A percentile compares a stretch with the other conserved stretches of the same genome.
Evolutionary conservation across 64 coral and sea anemone genomes (phyloP).

Genomic region (Acropora yongei): DNA sequence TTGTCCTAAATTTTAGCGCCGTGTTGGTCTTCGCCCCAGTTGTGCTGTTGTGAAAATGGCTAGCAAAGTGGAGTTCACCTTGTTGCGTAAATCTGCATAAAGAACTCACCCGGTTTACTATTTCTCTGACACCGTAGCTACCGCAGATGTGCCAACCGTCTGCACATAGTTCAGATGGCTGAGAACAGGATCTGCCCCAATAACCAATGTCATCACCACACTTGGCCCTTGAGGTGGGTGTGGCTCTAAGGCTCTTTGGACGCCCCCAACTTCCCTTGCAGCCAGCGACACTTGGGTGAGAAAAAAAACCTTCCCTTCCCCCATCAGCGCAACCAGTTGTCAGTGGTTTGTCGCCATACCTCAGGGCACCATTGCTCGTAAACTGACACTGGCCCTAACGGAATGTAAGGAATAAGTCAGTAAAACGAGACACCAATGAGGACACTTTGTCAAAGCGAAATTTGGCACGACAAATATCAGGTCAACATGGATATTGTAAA

Average conservation of each 20-base stretch:
- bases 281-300: conserved; percentile 75
- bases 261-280: conserved; percentile 76
- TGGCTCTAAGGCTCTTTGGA: conserved; percentile 68
- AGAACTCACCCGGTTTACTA: conserved; percentile 72
- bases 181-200: conserved; percentile 41
- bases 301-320: conserved; percentile 86
- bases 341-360: conserved; percentile 47
- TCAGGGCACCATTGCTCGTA: conserved; percentile 36
- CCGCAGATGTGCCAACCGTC: conserved; percentile 86
- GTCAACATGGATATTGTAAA: no score
- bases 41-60: no score
- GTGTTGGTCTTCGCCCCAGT: no score
- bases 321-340: conserved; percentile 81
- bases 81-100: no score
- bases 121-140: conserved; percentile 85
- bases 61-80: no score
- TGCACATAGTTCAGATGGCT: conserved; percentile 78
- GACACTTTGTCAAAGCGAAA: background rate
- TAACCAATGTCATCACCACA: conserved; percentile 79
- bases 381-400: conserved; percentile 55
- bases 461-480: no score
- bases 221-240: conserved; percentile 23
- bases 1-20: no score
- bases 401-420: background rate
- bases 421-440: background rate